Evolutionary conservation across 2,797 vertebrate genomes (phyloP), one percentile per base, ranked within the genome.

Genomic region (Tarsius wallacei): DNA sequence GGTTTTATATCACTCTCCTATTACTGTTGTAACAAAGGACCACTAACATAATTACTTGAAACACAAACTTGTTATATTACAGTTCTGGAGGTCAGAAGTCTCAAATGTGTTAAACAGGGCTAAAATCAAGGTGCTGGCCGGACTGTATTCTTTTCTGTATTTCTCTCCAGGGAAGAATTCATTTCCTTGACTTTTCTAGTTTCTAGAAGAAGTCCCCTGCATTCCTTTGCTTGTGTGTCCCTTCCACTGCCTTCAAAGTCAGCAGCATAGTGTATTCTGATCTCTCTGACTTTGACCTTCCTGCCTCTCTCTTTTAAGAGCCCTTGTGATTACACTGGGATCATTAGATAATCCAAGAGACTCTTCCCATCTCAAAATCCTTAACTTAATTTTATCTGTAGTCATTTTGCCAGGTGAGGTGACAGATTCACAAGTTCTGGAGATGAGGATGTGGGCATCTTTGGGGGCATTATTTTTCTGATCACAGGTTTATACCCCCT

Each of bases 11-110:
- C 4, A n/a, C 15, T 84, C 82, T 93, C 4, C 71, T 70, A 11
- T 31, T 28, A 47, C 13, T 55, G 14, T 24, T 19, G 47, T 51
- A 55, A 64, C 4, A 73, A 24, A 71, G 36, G 10, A 64, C 51
- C 36, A 17, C 3, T 11, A 14, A 17, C 2, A 19, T 28, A 4
- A 14, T 28, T 24, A 16, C 42, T 53, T 0, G 0, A 53, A 33
- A 22, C 13, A 53, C 33, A 42, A 0, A n/a, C 63, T 47, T 26
- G 47, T 28, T 47, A 21, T 47, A 12, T 14, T n/a, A 22, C 7
- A 1, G 2, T 21, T 68, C 49, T 66, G 36, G 33, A 61, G 55
- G 49, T 66, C 61, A 47, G 13, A 59, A 28, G 47, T 61, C 55
- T 71, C n/a, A 61, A 15, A n/a, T 24, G 42, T 14, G 55, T 55